These are phyloP conservation scores for Zaprionus capensis DNA, from an alignment of 1,140 invertebrate genomes.

Conservation along the genomic window DNA sequence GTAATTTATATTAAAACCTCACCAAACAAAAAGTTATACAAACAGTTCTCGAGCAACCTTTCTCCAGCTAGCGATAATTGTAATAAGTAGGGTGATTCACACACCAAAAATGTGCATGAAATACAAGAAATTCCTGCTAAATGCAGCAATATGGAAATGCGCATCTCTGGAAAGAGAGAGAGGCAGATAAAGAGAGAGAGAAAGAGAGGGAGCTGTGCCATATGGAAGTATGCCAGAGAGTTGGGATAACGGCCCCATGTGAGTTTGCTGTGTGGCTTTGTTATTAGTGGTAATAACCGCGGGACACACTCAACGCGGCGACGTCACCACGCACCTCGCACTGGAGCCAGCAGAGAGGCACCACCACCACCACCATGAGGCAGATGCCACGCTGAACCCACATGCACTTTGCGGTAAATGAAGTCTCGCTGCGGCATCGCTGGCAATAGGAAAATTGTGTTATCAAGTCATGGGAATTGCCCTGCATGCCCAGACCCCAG, in stretches of 20 bases:
- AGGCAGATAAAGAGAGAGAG: not conserved
- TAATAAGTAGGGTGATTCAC: not conserved
- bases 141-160: not conserved
- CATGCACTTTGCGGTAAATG: slow-evolving; percentile 81
- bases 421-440: slow-evolving; percentile 53
- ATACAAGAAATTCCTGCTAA: not conserved
- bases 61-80: not conserved
- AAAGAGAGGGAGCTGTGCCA: not conserved
- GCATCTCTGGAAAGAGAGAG: not conserved
- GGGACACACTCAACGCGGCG: slow-evolving; percentile 46
- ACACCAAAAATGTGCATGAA: not conserved
- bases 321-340: slow-evolving; percentile 40
- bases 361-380: slow-evolving; percentile 26
- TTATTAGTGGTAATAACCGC: slow-evolving; percentile 64
- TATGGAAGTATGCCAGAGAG: slow-evolving; percentile 35
- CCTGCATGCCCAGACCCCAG: slow-evolving; percentile 61
- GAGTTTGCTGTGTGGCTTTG: slow-evolving; percentile 50
- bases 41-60: not conserved
- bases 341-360: not conserved
- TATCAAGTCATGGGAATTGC: slow-evolving; percentile 82
- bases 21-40: no score
- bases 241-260: slow-evolving; percentile 25
- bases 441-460: slow-evolving; percentile 64
- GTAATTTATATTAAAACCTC: no score
- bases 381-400: slow-evolving; percentile 71